Base-by-base conservation (phyloP, 2,797 vertebrate species). In the Sebastes steindachneri region DNA sequence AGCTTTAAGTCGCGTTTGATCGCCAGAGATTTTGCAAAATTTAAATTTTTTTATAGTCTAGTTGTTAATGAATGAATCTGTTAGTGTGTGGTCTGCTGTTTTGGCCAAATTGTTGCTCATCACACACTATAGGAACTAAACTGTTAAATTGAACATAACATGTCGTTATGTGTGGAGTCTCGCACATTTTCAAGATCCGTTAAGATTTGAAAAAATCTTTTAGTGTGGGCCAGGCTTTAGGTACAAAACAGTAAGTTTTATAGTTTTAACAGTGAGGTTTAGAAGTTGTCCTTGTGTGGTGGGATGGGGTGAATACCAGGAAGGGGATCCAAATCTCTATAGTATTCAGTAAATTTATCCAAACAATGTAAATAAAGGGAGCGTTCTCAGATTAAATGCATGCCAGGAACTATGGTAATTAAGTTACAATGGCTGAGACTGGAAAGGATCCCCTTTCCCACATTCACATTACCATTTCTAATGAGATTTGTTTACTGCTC, bases 401-500 rank as follows among this genome's bases (percentile, higher is more conserved):
- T 85, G 37, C 77, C 75, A 60, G 84, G 83, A 86, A 67, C 77
- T 82, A 57, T 29, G 82, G 45, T 73, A 80, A 90, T 89, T 78
- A 63, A 45, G 26, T 51, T 25, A 82, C 83, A 89, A 84, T 76
- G 64, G 69, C 71, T 77, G 75, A 35, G 72, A 70, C 31, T 79
- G 45, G 73, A 81, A 75, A 71, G 28, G 58, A 77, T 35, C 65
- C 79, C 66, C 55, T 72, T 88, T 87, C 89, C 89, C 81, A 86
- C 85, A 83, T 86, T 83, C 14, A 14, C 45, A 82, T 90, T 84
- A 64, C 62, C 80, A 85, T 83, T 67, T 76, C 37, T 85, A 90
- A 92, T 77, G 68, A 85, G 86, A 77, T 91, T 79, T 73, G 35
- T 87, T 86, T 83, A 58, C 68, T 54, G 65, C 51, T 23, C 76